These are phyloP conservation scores for Oenanthe melanoleuca DNA, from an alignment of 2,113 vertebrate species.

Conservation along the genomic window DNA sequence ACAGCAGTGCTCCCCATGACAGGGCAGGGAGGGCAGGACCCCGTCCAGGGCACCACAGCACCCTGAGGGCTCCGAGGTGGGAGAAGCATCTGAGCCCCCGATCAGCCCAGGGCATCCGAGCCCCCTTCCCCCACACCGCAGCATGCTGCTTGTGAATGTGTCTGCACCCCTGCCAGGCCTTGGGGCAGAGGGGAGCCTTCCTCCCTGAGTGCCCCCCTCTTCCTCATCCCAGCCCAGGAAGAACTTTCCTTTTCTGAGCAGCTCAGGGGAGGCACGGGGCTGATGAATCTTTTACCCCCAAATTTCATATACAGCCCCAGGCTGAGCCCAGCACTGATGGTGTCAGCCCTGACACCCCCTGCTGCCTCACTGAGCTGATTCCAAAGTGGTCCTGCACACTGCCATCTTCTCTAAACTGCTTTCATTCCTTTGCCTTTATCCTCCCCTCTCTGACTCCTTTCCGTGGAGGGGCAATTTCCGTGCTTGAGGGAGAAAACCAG, in stretches of 20 bases:
- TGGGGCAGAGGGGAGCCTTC: too few relatives aligned
- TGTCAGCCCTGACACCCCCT: background rate
- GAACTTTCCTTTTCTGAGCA: background rate
- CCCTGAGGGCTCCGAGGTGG: background rate
- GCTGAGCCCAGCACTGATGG: background rate
- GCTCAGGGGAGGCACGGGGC: fast-evolving
- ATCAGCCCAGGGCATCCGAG: background rate
- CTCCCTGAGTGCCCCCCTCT: background rate
- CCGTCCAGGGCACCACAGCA: background rate
- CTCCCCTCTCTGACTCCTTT: background rate
- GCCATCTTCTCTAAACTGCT: background rate
- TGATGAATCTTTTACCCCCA: background rate
- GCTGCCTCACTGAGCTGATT: fast-evolving
- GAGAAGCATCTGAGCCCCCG: background rate
- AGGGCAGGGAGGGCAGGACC: background rate
- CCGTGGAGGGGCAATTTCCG: background rate
- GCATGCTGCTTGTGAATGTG: fast-evolving
- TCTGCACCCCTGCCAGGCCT: background rate
- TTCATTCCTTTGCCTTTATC: background rate
- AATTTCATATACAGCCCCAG: background rate
- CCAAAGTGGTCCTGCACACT: fast-evolving
- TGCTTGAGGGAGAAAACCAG: background rate
- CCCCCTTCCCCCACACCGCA: background rate
- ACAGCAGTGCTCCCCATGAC: background rate
- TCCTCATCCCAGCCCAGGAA: background rate